Percentiles rank a stretch among this genome's conserved stretches.
Evolutionary conservation across 2,113 vertebrate genomes (phyloP).

Genomic region (Corythoichthys intestinalis): DNA sequence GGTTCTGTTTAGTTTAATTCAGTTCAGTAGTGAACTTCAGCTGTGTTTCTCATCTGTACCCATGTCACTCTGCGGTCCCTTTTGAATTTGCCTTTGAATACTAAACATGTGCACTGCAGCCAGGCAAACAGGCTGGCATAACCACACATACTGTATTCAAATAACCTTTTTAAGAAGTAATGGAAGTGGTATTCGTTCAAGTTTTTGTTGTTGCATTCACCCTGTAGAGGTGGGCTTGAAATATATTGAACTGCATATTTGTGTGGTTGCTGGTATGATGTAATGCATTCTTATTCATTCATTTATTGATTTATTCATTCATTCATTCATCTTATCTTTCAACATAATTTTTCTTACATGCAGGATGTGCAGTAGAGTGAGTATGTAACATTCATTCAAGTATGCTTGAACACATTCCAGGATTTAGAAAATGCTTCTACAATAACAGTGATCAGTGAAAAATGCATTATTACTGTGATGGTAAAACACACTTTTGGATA

Average conservation of each 20-base stretch:
- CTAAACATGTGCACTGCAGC: conserved; percentile 60
- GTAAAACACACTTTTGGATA: background rate
- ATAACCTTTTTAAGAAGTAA: conserved; percentile 24
- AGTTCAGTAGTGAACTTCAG: conserved; percentile 42
- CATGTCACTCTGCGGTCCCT: conserved; percentile 58
- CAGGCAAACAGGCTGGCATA: conserved; percentile 37
- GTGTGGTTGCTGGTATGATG: conserved; percentile 11
- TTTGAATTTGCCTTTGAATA: conserved; percentile 62
- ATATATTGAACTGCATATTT: conserved; percentile 16
- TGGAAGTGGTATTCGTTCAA: conserved; percentile 62
- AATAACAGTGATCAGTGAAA: too few species aligned
- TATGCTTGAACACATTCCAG: too few species aligned
- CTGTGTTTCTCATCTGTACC: conserved; percentile 44
- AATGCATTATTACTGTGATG: background rate
- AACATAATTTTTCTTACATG: background rate
- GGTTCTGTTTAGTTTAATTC: conserved; percentile 48
- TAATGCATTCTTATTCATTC: conserved; percentile 2
- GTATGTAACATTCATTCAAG: too few species aligned
- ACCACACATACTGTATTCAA: conserved; percentile 20
- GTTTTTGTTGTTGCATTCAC: conserved; percentile 39
- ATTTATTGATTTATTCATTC: background rate
- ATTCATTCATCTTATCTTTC: background rate
- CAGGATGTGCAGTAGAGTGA: too few species aligned
- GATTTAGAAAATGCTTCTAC: too few species aligned
- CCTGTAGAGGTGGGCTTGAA: conserved; percentile 34